These are phyloP conservation scores for Agriotes lineatus DNA, from an alignment of 2,888 invertebrate species.

Conservation along the genomic window DNA sequence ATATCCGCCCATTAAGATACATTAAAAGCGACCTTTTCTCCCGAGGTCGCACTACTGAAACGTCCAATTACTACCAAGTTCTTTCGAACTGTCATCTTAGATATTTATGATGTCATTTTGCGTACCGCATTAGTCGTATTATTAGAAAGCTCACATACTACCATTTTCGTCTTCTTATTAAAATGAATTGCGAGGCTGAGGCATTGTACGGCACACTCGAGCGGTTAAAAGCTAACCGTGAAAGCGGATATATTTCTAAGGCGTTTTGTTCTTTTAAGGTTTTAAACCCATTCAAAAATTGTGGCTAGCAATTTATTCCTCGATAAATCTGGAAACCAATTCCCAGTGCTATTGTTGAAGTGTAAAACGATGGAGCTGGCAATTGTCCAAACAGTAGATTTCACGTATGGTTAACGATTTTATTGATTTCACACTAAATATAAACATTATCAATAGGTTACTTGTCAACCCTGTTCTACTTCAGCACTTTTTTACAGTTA, in stretches of 20 bases:
- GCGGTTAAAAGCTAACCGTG: no score
- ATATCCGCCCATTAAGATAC: conserved; percentile 12
- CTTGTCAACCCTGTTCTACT: not conserved
- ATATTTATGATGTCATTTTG: conserved; percentile 21
- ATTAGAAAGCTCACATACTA: conserved; percentile 5
- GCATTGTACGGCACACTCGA: no score
- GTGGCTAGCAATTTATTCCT: conserved; percentile 25
- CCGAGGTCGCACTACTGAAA: not conserved
- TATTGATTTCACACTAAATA: conserved; percentile 22
- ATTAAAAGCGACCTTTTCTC: conserved; percentile 9
- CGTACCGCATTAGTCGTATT: conserved; percentile 21
- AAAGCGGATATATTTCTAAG: not conserved
- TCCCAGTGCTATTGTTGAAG: conserved; percentile 31
- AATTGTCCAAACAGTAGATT: conserved; percentile 37
- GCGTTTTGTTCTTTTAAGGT: not conserved
- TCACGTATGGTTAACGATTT: conserved; percentile 25
- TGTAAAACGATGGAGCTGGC: conserved; percentile 32
- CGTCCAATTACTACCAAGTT: conserved; percentile 13
- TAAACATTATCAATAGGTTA: conserved; percentile 16
- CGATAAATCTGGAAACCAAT: conserved; percentile 32
- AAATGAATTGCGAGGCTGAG: no score
- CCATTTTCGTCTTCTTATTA: not conserved
- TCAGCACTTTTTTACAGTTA: not conserved
- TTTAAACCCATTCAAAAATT: conserved; percentile 22
- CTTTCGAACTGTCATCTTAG: conserved; percentile 6